These are phyloP conservation scores for Crotophaga sulcirostris DNA, from an alignment of 2,113 vertebrate genomes.

Conservation along the genomic window DNA sequence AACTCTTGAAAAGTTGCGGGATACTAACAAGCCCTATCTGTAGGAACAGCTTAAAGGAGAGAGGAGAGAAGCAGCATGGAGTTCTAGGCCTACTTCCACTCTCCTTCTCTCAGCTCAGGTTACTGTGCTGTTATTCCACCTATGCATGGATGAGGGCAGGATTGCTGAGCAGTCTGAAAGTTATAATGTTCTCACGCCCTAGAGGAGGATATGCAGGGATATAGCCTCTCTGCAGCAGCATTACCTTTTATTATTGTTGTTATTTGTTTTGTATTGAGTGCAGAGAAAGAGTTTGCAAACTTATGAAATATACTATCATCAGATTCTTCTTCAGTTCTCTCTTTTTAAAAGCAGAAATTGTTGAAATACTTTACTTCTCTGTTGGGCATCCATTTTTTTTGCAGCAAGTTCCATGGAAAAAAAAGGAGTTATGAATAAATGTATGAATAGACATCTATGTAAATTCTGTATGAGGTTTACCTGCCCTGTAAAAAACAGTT, in stretches of 20 bases:
- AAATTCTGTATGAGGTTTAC: not conserved
- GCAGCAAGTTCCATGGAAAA: not conserved
- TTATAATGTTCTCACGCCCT: not conserved
- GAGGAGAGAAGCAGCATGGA: not conserved
- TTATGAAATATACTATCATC: not conserved
- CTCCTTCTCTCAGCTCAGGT: too few relatives aligned
- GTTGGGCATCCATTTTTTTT: not conserved
- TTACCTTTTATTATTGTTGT: not conserved
- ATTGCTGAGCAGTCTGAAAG: not conserved
- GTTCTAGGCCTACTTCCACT: not conserved
- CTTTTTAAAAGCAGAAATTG: not conserved
- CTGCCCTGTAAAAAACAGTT: not conserved
- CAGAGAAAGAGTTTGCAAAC: not conserved
- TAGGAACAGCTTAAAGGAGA: not conserved
- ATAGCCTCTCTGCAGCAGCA: not conserved
- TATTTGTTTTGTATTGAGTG: not conserved
- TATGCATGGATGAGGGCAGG: too few relatives aligned
- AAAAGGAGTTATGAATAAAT: not conserved
- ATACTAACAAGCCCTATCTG: not conserved
- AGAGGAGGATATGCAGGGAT: not conserved
- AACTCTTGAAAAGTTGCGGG: not conserved
- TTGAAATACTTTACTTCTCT: not conserved
- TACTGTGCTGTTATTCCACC: not conserved
- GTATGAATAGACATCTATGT: not conserved
- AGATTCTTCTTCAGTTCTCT: not conserved